phyloP scores from a whole-genome alignment of 2,113 vertebrate species.

The Platanista minor region DNA sequence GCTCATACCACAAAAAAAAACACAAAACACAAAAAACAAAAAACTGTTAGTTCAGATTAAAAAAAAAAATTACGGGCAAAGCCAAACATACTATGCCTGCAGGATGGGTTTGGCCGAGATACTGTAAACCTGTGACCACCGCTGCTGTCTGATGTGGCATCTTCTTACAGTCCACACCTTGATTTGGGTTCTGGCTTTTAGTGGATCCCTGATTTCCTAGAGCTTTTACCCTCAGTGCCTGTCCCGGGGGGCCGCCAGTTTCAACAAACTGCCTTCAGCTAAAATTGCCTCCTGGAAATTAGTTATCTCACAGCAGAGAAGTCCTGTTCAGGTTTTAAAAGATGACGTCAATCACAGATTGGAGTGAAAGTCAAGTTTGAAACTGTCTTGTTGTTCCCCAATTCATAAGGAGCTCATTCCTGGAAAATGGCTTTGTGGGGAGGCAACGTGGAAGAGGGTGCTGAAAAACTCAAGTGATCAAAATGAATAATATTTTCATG shows the following conservation, averaged over 20 bases:
- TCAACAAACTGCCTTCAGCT: background rate
- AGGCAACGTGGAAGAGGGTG: fast-evolving
- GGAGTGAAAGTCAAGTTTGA: background rate
- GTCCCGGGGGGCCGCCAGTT: fast-evolving
- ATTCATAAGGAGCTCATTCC: background rate
- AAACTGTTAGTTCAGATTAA: background rate
- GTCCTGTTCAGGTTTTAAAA: background rate
- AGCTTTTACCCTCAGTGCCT: fast-evolving
- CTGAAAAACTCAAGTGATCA: background rate
- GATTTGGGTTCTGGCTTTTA: background rate
- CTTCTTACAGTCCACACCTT: background rate
- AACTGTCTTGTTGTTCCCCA: background rate
- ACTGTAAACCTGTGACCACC: background rate
- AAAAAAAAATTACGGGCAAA: background rate
- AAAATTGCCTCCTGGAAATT: background rate
- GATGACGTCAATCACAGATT: fast-evolving
- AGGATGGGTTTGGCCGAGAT: background rate
- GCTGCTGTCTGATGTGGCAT: fast-evolving
- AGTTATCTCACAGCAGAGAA: background rate
- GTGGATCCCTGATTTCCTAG: fast-evolving
- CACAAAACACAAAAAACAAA: too few relatives aligned
- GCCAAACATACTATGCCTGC: background rate
- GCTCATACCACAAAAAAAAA: too few relatives aligned
- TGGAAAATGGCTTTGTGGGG: background rate
- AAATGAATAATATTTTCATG: background rate